A percentile compares a stretch with the other conserved stretches of the same genome.
Evolutionary conservation across 2,113 vertebrate species (phyloP).

Genomic region (Python bivittatus): DNA sequence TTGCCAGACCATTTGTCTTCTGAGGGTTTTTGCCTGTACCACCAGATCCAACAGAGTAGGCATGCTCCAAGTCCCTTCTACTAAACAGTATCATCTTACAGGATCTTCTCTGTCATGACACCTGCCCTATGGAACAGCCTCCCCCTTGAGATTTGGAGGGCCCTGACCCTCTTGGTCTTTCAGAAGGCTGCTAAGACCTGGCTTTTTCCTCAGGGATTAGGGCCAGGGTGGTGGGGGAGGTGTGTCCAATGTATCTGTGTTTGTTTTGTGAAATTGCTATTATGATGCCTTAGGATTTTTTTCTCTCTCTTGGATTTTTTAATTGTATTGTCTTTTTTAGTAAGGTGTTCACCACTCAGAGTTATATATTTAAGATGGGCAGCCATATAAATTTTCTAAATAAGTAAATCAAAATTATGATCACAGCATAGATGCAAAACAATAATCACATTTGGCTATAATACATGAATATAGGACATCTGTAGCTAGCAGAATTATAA

Average conservation of each 20-base stretch:
- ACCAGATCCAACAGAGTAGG: neutral
- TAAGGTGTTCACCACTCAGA: neutral
- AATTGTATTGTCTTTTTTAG: neutral
- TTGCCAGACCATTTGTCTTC: neutral
- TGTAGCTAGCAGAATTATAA: neutral
- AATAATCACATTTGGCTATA: neutral
- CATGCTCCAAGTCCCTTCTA: neutral
- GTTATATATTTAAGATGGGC: neutral
- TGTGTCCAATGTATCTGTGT: neutral
- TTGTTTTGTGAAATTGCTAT: neutral
- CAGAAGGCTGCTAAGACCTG: neutral
- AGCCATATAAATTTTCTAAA: neutral
- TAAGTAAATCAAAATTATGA: neutral
- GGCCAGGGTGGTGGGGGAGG: neutral
- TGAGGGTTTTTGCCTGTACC: neutral
- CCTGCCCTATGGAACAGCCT: neutral
- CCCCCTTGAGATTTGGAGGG: neutral
- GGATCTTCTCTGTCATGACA: neutral
- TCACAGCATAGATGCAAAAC: neutral
- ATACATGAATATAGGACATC: neutral
- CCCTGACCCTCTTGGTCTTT: neutral
- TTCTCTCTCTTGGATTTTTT: neutral
- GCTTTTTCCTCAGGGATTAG: neutral
- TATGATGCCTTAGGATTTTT: neutral
- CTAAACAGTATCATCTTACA: neutral